Percentiles rank a stretch among this genome's conserved stretches.
Evolutionary conservation across 2,888 invertebrate genomes (phyloP).

Genomic region (Ophion obscuratus): DNA sequence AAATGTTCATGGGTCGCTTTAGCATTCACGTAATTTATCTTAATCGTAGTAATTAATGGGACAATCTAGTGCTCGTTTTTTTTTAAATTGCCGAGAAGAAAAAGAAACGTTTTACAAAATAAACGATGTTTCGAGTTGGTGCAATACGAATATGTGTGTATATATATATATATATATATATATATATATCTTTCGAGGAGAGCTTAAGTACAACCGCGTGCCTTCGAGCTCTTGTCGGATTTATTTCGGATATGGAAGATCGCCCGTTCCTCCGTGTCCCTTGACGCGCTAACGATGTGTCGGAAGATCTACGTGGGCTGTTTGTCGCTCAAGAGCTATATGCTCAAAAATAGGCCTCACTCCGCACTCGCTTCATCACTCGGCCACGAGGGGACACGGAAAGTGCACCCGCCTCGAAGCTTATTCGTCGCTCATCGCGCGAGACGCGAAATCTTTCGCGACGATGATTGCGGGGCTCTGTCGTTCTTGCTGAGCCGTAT

Average conservation of each 20-base stretch:
- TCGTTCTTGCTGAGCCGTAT: slow-evolving; percentile 58
- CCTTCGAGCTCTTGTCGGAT: slow-evolving; percentile 56
- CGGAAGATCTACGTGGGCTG: slow-evolving; percentile 79
- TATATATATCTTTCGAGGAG: slow-evolving; percentile 14
- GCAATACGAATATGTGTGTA: not conserved
- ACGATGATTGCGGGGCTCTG: slow-evolving; percentile 51
- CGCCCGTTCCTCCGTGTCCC: slow-evolving; percentile 71
- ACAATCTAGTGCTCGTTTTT: slow-evolving; percentile 69
- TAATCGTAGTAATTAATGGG: slow-evolving; percentile 16
- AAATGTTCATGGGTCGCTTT: too few relatives aligned
- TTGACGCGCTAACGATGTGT: slow-evolving; percentile 76
- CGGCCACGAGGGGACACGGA: slow-evolving; percentile 36
- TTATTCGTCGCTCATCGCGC: not conserved
- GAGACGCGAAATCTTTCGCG: not conserved
- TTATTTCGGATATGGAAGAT: slow-evolving; percentile 63
- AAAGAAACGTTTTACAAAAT: not conserved
- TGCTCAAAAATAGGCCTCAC: slow-evolving; percentile 81
- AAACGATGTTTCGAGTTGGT: slow-evolving; percentile 19
- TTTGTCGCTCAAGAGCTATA: slow-evolving; percentile 73
- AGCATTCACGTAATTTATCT: too few relatives aligned
- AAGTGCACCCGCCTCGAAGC: too few relatives aligned
- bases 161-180: slow-evolving; percentile 23
- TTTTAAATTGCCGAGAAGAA: slow-evolving; percentile 16
- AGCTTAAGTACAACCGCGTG: slow-evolving; percentile 51
- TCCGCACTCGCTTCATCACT: slow-evolving; percentile 81